These are phyloP conservation scores for Acleris sparsana DNA, from an alignment of 2,888 invertebrate genomes.

Conservation along the genomic window DNA sequence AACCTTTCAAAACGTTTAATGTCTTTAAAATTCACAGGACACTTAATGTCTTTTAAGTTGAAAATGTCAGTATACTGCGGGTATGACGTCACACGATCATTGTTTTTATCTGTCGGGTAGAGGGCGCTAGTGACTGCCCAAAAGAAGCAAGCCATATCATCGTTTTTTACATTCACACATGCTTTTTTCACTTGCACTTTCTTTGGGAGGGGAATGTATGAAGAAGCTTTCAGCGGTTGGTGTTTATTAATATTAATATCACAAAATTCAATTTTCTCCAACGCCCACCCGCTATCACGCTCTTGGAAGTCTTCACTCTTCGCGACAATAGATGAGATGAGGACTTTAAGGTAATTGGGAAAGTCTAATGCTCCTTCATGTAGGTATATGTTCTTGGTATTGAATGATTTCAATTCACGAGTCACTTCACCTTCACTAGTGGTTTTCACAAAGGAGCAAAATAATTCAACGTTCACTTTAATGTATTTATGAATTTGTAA, in stretches of 20 bases:
- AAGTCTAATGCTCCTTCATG: not conserved
- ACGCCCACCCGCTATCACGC: conserved; percentile 30
- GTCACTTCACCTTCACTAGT: conserved; percentile 13
- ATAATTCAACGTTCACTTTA: conserved; percentile 6
- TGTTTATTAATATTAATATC: conserved; percentile 12
- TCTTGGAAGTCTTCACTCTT: conserved; percentile 36
- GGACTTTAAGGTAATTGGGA: not conserved
- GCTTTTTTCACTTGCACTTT: conserved; percentile 7
- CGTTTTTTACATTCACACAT: conserved; percentile 19
- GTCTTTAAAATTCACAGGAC: conserved; percentile 43
- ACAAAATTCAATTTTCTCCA: conserved; percentile 29
- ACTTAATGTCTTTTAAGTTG: conserved; percentile 39
- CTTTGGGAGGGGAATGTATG: conserved; percentile 4
- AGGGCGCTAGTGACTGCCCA: too few relatives aligned
- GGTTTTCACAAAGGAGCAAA: conserved; percentile 1
- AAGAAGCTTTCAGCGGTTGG: not conserved
- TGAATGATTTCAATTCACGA: conserved; percentile 33
- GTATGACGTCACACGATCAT: conserved; percentile 33
- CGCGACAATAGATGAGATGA: not conserved
- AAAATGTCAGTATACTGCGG: conserved; percentile 39
- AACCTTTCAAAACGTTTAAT: conserved; percentile 41
- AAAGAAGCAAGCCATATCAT: not conserved
- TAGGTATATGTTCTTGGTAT: conserved; percentile 29
- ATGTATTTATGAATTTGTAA: conserved; percentile 2
- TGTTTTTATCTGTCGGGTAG: not conserved